Conservation (phyloP, 30 jellyfish, hydroid and myxozoan species). For the Morbakka virulenta region DNA sequence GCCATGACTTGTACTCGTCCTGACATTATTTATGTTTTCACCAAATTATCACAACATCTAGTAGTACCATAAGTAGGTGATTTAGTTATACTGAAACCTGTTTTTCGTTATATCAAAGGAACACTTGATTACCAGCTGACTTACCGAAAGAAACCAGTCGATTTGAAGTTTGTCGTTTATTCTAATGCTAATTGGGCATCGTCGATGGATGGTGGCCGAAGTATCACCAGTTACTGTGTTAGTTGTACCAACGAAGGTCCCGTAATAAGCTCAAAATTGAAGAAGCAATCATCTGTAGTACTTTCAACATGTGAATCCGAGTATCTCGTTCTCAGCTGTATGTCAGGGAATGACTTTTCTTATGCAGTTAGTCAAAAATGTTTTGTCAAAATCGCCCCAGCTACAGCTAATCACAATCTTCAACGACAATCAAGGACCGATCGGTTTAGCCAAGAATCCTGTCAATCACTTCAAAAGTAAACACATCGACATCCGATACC, state of each 20-base stretch:
- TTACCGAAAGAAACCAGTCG: neutral
- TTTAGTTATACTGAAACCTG: constrained; percentile 22
- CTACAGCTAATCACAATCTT: no score
- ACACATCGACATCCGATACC: no score
- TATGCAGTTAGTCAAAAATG: no score
- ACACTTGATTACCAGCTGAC: neutral
- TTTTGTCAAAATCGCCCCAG: no score
- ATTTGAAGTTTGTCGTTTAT: neutral
- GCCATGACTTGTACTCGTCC: constrained; percentile 49
- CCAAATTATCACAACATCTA: constrained; percentile 40
- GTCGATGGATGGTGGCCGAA: neutral
- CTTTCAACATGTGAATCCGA: neutral
- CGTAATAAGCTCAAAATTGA: neutral
- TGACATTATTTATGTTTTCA: constrained; percentile 12
- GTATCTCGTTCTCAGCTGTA: no score
- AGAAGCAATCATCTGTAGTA: neutral
- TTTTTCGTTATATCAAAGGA: constrained; percentile 15
- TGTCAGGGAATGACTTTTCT: no score
- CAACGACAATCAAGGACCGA: no score
- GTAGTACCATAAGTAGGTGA: neutral
- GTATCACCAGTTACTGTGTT: neutral
- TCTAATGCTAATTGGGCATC: neutral
- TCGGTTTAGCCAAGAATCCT: no score
- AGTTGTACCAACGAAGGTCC: neutral
- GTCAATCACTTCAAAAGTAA: no score